Conservation (phyloP, 2,888 invertebrate genomes). For the Serripes groenlandicus region DNA sequence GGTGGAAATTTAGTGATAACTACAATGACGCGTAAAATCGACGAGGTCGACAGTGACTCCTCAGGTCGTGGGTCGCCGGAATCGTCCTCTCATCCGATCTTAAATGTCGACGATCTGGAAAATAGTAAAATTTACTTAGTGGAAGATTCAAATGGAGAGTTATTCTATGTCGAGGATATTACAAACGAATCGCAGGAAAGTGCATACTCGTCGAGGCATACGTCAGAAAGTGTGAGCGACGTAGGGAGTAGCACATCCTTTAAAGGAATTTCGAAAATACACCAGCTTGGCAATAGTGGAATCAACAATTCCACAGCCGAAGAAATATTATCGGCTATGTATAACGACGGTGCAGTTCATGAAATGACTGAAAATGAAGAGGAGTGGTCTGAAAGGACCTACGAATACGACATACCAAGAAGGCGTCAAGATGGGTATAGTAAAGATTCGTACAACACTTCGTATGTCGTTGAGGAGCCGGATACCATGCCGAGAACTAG, state of each 20-base stretch:
- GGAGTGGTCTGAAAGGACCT: conserved; percentile 64
- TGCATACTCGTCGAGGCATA: conserved; percentile 66
- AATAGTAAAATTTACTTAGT: conserved; percentile 68
- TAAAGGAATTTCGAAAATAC: conserved; percentile 66
- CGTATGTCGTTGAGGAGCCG: conserved; percentile 66
- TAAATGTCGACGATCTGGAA: conserved; percentile 64
- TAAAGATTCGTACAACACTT: conserved; percentile 56
- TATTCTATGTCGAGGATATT: conserved; percentile 76
- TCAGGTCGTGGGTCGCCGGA: conserved; percentile 53
- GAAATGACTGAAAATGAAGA: conserved; percentile 71
- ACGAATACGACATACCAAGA: conserved; percentile 60
- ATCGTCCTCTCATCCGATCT: conserved; percentile 52
- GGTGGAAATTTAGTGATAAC: conserved; percentile 74
- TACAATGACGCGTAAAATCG: conserved; percentile 70
- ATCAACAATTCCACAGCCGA: conserved; percentile 69
- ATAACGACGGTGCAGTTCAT: conserved; percentile 56
- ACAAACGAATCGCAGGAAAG: conserved; percentile 72
- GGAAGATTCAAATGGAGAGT: conserved; percentile 73
- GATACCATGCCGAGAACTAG: conserved; percentile 46
- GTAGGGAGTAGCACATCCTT: conserved; percentile 55
- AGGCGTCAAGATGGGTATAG: conserved; percentile 29
- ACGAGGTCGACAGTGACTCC: conserved; percentile 69
- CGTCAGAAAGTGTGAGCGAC: conserved; percentile 58
- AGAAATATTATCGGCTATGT: conserved; percentile 70
- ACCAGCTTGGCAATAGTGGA: conserved; percentile 64